phyloP scores from a whole-genome alignment of 2,888 invertebrate genomes.

The Tipula confusa region DNA sequence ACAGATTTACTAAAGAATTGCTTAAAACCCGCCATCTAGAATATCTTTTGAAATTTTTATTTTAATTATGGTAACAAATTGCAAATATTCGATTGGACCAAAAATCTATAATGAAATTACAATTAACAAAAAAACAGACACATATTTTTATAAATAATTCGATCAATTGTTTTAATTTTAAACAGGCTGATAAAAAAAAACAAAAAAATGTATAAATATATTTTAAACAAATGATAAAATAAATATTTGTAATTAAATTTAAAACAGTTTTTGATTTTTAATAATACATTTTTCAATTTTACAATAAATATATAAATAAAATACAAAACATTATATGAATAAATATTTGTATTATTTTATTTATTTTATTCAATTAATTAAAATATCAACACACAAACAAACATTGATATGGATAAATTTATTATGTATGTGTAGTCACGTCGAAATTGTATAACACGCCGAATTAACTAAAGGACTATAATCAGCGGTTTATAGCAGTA shows the following conservation, averaged over 20 bases:
- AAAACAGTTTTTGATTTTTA: neutral
- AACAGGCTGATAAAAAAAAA: neutral
- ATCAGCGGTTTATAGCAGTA: too few species aligned
- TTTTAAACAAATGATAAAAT: too few species aligned
- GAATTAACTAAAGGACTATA: too few species aligned
- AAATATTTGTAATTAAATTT: neutral
- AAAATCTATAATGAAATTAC: neutral
- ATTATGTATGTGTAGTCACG: too few species aligned
- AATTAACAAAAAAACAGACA: neutral
- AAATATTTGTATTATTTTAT: neutral
- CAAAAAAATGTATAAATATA: too few species aligned
- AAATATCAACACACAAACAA: neutral
- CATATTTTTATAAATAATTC: neutral
- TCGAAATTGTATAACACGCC: too few species aligned
- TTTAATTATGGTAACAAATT: neutral
- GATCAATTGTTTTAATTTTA: neutral
- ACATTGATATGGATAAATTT: neutral
- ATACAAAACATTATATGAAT: neutral
- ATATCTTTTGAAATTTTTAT: too few species aligned
- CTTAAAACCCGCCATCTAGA: too few species aligned
- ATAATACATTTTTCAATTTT: neutral
- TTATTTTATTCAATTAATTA: neutral
- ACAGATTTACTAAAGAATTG: too few species aligned
- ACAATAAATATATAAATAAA: neutral
- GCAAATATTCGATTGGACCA: neutral